phyloP scores from a whole-genome alignment of 2,797 vertebrate genomes.

The Danionella dracula region DNA sequence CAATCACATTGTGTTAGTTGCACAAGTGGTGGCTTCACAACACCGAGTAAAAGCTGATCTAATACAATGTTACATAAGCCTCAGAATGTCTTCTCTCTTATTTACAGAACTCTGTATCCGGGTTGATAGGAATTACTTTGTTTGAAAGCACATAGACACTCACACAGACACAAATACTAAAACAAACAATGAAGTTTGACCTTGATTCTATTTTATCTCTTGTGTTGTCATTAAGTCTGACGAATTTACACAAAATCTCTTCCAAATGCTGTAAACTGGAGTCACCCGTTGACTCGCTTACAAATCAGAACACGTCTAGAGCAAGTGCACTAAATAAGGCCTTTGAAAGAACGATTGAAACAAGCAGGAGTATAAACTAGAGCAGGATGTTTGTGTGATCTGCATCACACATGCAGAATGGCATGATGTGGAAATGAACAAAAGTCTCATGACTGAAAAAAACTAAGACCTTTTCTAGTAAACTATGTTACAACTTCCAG shows the following conservation, averaged over 20 bases:
- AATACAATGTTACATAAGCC: constrained; percentile 40
- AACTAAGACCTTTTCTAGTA: background rate
- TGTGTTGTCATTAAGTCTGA: background rate
- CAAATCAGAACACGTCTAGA: constrained; percentile 28
- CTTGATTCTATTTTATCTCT: background rate
- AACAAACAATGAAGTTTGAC: background rate
- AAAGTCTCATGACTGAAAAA: background rate
- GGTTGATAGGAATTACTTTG: background rate
- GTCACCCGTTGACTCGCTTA: background rate
- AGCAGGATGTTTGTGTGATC: background rate
- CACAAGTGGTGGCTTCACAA: background rate
- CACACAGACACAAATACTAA: background rate
- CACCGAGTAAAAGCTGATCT: background rate
- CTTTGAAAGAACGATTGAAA: background rate
- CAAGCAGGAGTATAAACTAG: constrained; percentile 5
- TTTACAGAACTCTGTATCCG: constrained; percentile 11
- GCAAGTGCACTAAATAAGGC: constrained; percentile 3
- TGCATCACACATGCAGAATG: background rate
- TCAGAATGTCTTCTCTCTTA: background rate
- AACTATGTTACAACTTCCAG: background rate
- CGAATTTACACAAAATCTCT: background rate
- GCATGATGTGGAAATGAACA: background rate
- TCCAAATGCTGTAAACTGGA: background rate
- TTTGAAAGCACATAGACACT: background rate
- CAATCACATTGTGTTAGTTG: no score